These are phyloP conservation scores for Melieria omissa DNA, from an alignment of 2,888 invertebrate species.

Conservation along the genomic window DNA sequence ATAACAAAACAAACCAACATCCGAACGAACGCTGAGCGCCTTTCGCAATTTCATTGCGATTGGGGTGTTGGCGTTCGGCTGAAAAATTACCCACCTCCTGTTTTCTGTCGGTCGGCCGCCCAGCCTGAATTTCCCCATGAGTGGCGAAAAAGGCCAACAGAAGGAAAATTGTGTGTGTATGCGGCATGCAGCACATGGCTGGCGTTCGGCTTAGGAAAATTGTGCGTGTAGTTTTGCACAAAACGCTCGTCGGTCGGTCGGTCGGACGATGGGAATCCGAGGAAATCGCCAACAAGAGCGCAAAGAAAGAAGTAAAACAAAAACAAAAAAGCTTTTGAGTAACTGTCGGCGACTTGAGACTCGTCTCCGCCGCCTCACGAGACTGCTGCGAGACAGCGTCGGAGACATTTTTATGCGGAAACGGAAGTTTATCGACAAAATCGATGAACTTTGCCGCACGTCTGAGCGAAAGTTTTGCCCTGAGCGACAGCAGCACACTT, in stretches of 20 bases:
- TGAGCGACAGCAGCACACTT: too few species aligned
- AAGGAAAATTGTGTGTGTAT: too few species aligned
- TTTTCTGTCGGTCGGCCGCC: background rate
- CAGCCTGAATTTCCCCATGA: background rate
- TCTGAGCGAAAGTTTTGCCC: too few species aligned
- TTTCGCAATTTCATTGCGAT: constrained; percentile 34
- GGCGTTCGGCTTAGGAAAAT: too few species aligned
- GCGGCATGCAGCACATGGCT: too few species aligned
- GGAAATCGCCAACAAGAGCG: background rate
- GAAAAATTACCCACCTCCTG: background rate
- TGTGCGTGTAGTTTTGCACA: too few species aligned
- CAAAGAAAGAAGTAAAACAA: background rate
- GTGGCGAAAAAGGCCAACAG: too few species aligned
- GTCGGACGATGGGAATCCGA: too few species aligned
- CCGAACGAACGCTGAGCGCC: constrained; percentile 7
- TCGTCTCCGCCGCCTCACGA: background rate
- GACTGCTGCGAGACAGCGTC: background rate
- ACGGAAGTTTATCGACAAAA: constrained; percentile 30
- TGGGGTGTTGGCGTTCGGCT: constrained; percentile 10
- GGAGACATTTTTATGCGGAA: constrained; percentile 13
- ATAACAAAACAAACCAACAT: background rate
- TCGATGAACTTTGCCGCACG: constrained; percentile 12
- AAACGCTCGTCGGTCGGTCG: too few species aligned
- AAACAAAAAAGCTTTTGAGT: background rate
- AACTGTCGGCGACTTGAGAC: background rate